Base-by-base conservation (phyloP, 2,888 invertebrate genomes). In the Meghimatium bilineatum region DNA sequence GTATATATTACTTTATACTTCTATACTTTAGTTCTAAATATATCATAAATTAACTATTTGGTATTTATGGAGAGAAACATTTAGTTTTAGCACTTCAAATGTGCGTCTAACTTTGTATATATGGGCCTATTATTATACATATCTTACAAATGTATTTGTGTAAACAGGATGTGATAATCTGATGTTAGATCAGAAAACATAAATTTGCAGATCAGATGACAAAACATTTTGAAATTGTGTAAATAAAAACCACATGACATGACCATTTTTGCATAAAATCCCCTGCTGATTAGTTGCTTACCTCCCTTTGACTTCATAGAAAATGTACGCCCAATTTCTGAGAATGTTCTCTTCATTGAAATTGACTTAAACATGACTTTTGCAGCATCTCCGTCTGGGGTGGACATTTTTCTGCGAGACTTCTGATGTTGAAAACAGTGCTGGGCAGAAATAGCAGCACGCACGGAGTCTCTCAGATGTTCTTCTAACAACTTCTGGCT, bases 381-480 rank as follows among this genome's bases (percentile, higher is more conserved):
- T 38, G 82, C 78, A 17, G 83, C 87, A 44, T 86, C 86, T 26
- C 87, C 88, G n/a, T 87, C 88, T 8, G 84, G 79, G 34, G 85
- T 85, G 32, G 82, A 80, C 56, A 88, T 85, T 66, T 90, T 90
- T 52, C 87, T 84, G 76, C 87, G 87, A 80, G 86, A 85, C 88
- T 95, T 94, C 91, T 97, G 97, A 93, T 99, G 98, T 93, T 98
- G 98, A 95, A 99, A 99, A 80, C 97, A 95, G 94, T 99, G 99
- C 82, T 97, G 95, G 86, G 97, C 96, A 86, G 98, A 94, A 77
- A 99, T 95, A 12, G 97, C 96, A 89, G 98, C 97, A 91, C 96
- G 96, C 0, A 96, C 95, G 93, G 95, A 96, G 86, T 97, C 97
- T 90, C 96, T 95, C 85, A 96, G 95, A 38, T 96, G 96, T 81